A percentile compares a stretch with the other conserved stretches of the same genome.
Conservation (phyloP, 2,888 invertebrate species). For the Homarus gammarus region DNA sequence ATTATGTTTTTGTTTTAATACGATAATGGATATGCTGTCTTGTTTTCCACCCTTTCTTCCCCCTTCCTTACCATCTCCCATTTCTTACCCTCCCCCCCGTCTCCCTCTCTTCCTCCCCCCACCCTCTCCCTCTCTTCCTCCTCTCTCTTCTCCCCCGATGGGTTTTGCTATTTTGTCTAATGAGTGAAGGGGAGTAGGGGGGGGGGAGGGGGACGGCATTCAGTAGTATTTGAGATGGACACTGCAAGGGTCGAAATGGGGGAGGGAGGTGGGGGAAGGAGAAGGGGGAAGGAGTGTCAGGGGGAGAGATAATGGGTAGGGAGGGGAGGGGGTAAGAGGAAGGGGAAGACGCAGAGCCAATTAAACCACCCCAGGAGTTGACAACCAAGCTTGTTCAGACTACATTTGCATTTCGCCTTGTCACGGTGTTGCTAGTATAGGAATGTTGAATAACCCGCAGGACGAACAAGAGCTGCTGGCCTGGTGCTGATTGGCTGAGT, state of each 20-base stretch:
- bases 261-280: background rate
- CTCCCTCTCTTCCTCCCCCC: no score
- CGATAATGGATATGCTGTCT: no score
- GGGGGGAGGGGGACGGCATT: no score
- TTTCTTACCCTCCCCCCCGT: no score
- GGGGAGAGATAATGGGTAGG: background rate
- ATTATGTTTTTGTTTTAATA: no score
- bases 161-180: no score
- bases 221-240: no score
- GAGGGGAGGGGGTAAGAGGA: background rate
- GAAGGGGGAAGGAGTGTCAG: background rate
- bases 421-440: background rate
- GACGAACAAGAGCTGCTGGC: background rate
- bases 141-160: no score
- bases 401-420: background rate
- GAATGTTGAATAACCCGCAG: constrained; percentile 24
- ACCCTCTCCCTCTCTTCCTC: no score
- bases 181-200: no score
- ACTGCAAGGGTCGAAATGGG: background rate
- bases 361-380: background rate
- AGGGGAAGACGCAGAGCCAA: background rate
- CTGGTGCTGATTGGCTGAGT: constrained; percentile 19
- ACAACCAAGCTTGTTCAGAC: background rate
- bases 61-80: no score
- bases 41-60: no score